Evolutionary conservation across 1,140 invertebrate species (phyloP).

Genomic region (Halyomorpha halys): DNA sequence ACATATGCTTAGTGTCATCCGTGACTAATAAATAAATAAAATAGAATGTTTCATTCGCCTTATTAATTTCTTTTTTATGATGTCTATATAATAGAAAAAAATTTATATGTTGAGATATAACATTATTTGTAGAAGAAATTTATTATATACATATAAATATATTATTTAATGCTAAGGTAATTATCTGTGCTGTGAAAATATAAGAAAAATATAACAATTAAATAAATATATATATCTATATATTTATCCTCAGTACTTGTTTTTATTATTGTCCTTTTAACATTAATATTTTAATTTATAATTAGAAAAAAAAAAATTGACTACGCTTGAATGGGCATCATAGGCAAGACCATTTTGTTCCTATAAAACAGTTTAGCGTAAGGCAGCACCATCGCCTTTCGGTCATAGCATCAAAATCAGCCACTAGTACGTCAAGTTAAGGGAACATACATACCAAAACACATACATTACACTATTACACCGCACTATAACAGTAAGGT

Average conservation of each 20-base stretch:
- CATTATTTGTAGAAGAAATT: conserved; percentile 1
- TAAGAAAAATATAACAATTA: neutral
- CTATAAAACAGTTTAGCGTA: no score
- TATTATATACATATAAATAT: conserved; percentile 1
- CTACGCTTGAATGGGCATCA: no score
- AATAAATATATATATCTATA: conserved; percentile 5
- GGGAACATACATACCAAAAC: no score
- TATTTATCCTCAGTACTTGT: neutral
- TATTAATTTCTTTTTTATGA: neutral
- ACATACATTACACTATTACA: no score
- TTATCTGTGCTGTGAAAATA: conserved; percentile 15
- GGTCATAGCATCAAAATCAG: no score
- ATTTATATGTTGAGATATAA: neutral
- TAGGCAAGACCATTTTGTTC: no score
- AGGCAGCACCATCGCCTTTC: no score
- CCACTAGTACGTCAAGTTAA: no score
- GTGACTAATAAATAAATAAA: neutral
- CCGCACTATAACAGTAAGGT: no score
- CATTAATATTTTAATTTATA: no score
- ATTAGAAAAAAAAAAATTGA: no score
- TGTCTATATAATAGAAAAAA: neutral
- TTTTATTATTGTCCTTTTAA: no score
- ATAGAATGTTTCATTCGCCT: neutral
- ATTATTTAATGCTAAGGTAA: conserved; percentile 16
- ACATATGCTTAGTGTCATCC: conserved; percentile 2